phyloP scores from a whole-genome alignment of 2,113 vertebrate species.

The Plecturocebus donacophilus region DNA sequence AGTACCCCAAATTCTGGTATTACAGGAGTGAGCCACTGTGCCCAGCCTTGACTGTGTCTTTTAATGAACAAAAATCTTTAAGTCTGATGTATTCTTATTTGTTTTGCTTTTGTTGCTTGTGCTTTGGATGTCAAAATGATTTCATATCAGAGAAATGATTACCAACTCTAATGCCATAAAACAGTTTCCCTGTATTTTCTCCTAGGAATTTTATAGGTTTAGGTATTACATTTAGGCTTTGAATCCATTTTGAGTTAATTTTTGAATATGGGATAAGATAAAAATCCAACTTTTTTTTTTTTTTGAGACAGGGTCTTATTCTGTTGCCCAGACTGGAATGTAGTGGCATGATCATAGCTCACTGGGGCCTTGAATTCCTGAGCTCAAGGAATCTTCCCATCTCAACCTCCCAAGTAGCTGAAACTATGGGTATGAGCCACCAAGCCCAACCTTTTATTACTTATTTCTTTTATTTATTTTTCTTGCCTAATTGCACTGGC shows the following conservation, averaged over 20 bases:
- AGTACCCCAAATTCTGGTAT: no score
- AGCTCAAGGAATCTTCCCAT: no score
- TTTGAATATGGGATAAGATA: background rate
- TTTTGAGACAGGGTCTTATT: no score
- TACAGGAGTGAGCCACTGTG: no score
- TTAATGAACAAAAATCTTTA: background rate
- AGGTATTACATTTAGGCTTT: background rate
- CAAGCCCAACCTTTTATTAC: background rate
- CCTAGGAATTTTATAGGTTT: background rate
- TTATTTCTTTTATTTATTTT: background rate
- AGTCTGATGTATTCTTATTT: background rate
- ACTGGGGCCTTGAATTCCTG: no score
- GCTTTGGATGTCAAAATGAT: background rate
- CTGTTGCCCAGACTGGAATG: no score
- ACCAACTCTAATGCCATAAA: background rate
- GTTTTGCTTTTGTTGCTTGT: background rate
- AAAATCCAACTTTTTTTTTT: background rate
- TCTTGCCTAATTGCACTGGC: background rate
- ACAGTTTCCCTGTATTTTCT: background rate
- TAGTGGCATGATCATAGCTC: no score
- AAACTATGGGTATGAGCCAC: no score
- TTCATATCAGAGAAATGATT: background rate
- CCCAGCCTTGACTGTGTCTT: background rate
- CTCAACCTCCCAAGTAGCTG: no score
- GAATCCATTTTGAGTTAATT: background rate